phyloP scores from a whole-genome alignment of 2,888 invertebrate species.

The Philopedon plagiatum region DNA sequence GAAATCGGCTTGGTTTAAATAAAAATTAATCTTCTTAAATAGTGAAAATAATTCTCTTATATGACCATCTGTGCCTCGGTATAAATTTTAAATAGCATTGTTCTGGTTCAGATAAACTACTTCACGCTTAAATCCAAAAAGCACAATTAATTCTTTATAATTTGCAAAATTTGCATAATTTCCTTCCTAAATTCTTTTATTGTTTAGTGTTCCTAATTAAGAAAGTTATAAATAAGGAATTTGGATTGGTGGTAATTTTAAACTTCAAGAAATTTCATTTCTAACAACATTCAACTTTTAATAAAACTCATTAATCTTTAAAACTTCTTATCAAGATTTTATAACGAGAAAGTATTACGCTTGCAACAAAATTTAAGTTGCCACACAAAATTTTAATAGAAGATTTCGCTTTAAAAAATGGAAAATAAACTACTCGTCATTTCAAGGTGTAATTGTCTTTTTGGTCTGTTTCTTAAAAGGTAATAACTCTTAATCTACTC shows the following conservation, averaged over 20 bases:
- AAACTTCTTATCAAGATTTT: slow-evolving; percentile 5
- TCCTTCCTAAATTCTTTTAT: background rate
- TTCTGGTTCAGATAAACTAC: too few species aligned
- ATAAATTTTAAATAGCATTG: too few species aligned
- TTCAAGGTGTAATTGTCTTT: too few species aligned
- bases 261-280: slow-evolving; percentile 19
- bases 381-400: background rate
- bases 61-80: too few species aligned
- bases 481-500: too few species aligned
- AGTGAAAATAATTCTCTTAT: too few species aligned
- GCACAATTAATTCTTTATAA: background rate
- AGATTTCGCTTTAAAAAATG: too few species aligned
- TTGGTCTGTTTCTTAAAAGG: too few species aligned
- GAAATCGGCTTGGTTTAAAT: too few species aligned
- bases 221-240: slow-evolving; percentile 16
- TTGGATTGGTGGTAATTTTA: slow-evolving; percentile 8
- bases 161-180: background rate
- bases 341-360: background rate
- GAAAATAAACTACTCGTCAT: too few species aligned
- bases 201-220: slow-evolving; percentile 2
- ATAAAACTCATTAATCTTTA: slow-evolving; percentile 13
- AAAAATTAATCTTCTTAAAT: too few species aligned
- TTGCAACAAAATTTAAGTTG: background rate
- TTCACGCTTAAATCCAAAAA: background rate
- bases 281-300: slow-evolving; percentile 11